A percentile compares a stretch with the other conserved stretches of the same genome.
Conservation (phyloP, 2,888 invertebrate species). For the Onthophagus sagittarius region DNA sequence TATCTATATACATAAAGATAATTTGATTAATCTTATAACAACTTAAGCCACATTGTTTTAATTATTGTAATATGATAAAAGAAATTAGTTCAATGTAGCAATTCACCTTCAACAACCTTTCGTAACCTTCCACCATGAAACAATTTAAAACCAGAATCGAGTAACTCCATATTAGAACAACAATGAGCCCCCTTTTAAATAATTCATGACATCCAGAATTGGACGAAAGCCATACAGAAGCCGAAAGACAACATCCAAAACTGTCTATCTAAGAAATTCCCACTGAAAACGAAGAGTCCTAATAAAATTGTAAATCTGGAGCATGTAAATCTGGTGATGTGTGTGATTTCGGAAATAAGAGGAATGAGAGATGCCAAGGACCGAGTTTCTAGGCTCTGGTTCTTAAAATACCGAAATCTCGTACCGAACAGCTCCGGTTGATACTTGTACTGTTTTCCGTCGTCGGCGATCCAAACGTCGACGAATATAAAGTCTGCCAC, state of each 20-base stretch:
- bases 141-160: neutral
- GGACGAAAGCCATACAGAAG: neutral
- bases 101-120: neutral
- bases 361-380: slow-evolving; percentile 7
- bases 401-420: neutral
- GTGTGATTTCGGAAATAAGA: neutral
- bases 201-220: neutral
- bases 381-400: slow-evolving; percentile 20
- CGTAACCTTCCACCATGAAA: neutral
- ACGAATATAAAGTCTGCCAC: slow-evolving; percentile 88
- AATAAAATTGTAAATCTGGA: neutral
- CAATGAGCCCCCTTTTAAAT: neutral
- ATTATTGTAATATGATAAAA: no score
- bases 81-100: neutral
- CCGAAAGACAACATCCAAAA: neutral
- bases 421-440: slow-evolving; percentile 1
- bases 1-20: no score
- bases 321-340: neutral
- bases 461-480: slow-evolving; percentile 79
- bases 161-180: neutral
- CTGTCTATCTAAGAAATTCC: neutral
- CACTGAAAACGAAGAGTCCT: neutral
- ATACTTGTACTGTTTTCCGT: slow-evolving; percentile 61
- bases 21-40: no score
- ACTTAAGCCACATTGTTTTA: no score